A percentile compares a stretch with the other conserved stretches of the same genome.
Evolutionary conservation across 2,797 vertebrate species (phyloP).

Genomic region (Gambelia wislizenii): DNA sequence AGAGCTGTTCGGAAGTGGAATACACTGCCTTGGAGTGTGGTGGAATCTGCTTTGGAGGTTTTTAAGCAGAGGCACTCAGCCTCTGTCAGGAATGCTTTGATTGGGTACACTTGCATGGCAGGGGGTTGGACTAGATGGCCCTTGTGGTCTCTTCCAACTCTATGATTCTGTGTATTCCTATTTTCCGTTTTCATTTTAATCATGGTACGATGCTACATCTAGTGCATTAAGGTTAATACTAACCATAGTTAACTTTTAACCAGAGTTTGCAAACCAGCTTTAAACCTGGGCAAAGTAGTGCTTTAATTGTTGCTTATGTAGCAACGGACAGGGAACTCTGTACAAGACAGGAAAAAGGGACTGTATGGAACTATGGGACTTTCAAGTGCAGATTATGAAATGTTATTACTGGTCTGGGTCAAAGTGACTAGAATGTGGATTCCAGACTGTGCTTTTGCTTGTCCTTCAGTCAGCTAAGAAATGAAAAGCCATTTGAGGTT

Average conservation of each 20-base stretch:
- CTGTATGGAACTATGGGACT: background rate
- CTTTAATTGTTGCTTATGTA: background rate
- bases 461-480: background rate
- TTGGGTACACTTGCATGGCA: too few relatives aligned
- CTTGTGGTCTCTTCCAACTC: too few relatives aligned
- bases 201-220: background rate
- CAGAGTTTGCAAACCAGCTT: too few relatives aligned
- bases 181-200: background rate
- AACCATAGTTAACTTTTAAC: background rate
- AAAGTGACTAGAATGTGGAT: background rate
- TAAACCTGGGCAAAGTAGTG: background rate
- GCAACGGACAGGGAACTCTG: background rate
- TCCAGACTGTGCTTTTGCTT: slow-evolving; percentile 9
- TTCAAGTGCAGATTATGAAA: background rate
- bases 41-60: too few relatives aligned
- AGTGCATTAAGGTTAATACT: background rate
- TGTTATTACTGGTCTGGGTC: background rate
- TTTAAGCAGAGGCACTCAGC: too few relatives aligned
- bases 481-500: slow-evolving; percentile 15
- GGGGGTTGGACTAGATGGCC: too few relatives aligned
- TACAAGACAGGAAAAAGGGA: background rate
- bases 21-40: too few relatives aligned
- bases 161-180: too few relatives aligned
- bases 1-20: too few relatives aligned
- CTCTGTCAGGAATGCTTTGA: too few relatives aligned